phyloP scores from a whole-genome alignment of 1,140 invertebrate species.

The Drosophila teissieri region DNA sequence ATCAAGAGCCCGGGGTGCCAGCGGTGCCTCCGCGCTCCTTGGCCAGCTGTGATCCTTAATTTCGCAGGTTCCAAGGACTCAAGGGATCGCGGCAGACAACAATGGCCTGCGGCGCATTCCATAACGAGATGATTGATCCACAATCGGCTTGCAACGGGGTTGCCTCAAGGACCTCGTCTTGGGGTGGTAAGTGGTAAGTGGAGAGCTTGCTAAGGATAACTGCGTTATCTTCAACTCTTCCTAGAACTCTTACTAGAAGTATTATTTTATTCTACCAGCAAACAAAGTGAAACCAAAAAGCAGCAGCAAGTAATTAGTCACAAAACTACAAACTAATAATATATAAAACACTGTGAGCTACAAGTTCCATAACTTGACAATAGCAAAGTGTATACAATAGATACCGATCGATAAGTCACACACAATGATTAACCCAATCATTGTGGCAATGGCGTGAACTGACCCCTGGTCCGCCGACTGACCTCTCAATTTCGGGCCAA shows the following conservation, averaged over 20 bases:
- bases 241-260: no score
- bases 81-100: slow-evolving; percentile 34
- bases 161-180: background rate
- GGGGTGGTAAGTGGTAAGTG: background rate
- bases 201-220: background rate
- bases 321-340: no score
- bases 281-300: no score
- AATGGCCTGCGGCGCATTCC: slow-evolving; percentile 24
- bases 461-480: slow-evolving; percentile 25
- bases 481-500: slow-evolving; percentile 18
- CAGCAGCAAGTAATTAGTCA: no score
- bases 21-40: slow-evolving; percentile 2
- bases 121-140: slow-evolving; percentile 53
- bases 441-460: slow-evolving; percentile 1
- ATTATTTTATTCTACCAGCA: background rate
- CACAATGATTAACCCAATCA: background rate
- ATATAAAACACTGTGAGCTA: no score
- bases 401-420: slow-evolving; percentile 7
- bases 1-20: background rate
- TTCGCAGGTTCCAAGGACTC: slow-evolving; percentile 21
- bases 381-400: background rate
- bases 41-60: slow-evolving; percentile 55
- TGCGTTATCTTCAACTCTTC: background rate
- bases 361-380: background rate
- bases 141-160: slow-evolving; percentile 29